Percentiles rank a stretch among this genome's conserved stretches.
phyloP scores from a whole-genome alignment of 2,113 vertebrate genomes.

The cat (Felis catus) region DNA sequence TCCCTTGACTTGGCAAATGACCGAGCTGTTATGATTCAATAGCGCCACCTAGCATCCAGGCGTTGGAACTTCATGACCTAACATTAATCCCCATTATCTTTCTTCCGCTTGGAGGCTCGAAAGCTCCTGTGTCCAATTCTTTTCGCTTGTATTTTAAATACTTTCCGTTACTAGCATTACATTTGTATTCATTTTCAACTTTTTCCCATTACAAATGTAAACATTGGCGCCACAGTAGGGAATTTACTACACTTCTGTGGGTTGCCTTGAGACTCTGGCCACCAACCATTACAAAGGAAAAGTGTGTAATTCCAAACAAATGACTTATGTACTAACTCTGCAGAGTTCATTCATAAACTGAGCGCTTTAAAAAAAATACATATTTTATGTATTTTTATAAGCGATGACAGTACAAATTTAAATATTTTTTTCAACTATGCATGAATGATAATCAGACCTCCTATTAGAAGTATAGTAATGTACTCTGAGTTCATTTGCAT shows the following conservation, averaged over 20 bases:
- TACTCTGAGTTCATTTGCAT: not conserved
- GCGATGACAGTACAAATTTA: not conserved
- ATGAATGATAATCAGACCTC: not conserved
- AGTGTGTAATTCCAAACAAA: not conserved
- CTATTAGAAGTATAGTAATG: too few species aligned
- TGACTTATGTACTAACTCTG: not conserved
- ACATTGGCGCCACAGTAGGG: not conserved
- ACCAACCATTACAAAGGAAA: not conserved
- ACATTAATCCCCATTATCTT: not conserved
- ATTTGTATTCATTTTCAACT: not conserved
- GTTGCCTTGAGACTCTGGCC: not conserved
- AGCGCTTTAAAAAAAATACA: not conserved
- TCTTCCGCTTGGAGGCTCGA: not conserved
- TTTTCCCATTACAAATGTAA: not conserved
- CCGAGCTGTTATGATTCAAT: not conserved
- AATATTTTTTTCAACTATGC: not conserved
- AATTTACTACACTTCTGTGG: not conserved
- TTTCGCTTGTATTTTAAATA: slow-evolving; percentile 6
- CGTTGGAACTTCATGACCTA: not conserved
- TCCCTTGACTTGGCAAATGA: not conserved
- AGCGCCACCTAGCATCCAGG: not conserved
- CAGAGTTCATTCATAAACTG: slow-evolving; percentile 1
- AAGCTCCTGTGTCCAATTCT: not conserved
- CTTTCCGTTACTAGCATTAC: not conserved
- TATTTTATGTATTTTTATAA: not conserved